Base-by-base conservation (phyloP, 1,140 invertebrate genomes). In the Caenorhabditis inopinata region DNA sequence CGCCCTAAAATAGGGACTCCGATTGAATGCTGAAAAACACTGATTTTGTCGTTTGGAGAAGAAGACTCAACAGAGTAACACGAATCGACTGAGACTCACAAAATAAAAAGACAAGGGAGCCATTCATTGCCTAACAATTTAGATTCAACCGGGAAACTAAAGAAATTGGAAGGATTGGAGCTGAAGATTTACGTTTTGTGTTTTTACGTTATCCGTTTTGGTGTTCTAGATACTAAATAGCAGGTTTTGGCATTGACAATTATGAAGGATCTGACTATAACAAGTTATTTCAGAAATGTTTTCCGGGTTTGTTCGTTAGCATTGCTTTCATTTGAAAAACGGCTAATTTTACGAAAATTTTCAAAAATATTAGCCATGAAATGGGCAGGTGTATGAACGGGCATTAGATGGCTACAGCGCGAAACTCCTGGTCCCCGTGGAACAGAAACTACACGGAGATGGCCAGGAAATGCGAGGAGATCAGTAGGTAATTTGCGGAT, bases 1-100 rank as follows among this genome's bases (percentile, higher is more conserved):
- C 58, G 58, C 58, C 32, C 32, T 18, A 16, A 68, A 68, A 38
- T 68, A 68, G 58, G 58, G 58, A 68, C 58, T 29, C 29, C 53
- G 53, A 68, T 68, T 68, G 58, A 38, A 68, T 42, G 58, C 23
- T 29, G 58, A 68, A 68, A 38, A 68, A 68, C 58, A 68, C 58
- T 68, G 58, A 68, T 68, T 68, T 68, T 32, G 58, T 42, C 58
- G 58, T 68, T 29, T 68, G 14, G 58, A 68, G 32, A 38, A 32
- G n/a, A 18, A 9, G 58, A 38, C 58, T 68, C 58, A 68, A 68
- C 58, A 68, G 38, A 68, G 58, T 68, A 68, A 68, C 58, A 68
- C 58, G 58, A 68, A 68, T 68, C 58, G 32, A 42, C 32, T 32
- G 32, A 25, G 38, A 14, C 5, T 14, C 18, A 2, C 2, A 2